phyloP scores from a whole-genome alignment of 1,140 invertebrate species.

The Ptiloglossa arizonensis region DNA sequence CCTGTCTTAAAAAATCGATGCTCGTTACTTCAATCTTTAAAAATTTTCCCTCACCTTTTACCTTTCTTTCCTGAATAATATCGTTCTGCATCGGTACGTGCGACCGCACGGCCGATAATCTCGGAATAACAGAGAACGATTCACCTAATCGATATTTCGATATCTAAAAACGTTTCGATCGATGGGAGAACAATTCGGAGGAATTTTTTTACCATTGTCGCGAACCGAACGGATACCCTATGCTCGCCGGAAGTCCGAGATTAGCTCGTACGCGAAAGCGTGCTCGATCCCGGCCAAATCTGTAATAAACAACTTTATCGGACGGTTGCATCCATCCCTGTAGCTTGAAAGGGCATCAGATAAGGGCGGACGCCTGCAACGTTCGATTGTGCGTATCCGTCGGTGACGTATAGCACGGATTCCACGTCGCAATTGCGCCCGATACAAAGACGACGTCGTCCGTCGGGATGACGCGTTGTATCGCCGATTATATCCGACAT shows the following conservation, averaged over 20 bases:
- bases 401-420: not conserved
- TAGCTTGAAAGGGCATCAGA: conserved; percentile 16
- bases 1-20: no score
- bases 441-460: not conserved
- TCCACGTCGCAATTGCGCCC: not conserved
- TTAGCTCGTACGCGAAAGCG: not conserved
- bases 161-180: not conserved
- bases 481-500: not conserved
- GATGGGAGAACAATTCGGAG: not conserved
- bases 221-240: not conserved
- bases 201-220: not conserved
- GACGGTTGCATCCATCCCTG: not conserved
- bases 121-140: no score
- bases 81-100: no score
- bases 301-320: conserved; percentile 31
- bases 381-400: conserved; percentile 3
- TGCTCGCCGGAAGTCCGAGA: no score
- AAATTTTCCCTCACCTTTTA: no score
- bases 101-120: no score
- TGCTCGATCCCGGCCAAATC: not conserved
- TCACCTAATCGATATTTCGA: no score
- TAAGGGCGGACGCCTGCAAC: not conserved
- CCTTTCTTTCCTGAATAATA: no score
- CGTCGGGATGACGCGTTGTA: no score
- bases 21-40: no score